A percentile compares a stretch with the other conserved stretches of the same genome.
Conservation (phyloP, 2,888 invertebrate species). For the Pterostichus niger region DNA sequence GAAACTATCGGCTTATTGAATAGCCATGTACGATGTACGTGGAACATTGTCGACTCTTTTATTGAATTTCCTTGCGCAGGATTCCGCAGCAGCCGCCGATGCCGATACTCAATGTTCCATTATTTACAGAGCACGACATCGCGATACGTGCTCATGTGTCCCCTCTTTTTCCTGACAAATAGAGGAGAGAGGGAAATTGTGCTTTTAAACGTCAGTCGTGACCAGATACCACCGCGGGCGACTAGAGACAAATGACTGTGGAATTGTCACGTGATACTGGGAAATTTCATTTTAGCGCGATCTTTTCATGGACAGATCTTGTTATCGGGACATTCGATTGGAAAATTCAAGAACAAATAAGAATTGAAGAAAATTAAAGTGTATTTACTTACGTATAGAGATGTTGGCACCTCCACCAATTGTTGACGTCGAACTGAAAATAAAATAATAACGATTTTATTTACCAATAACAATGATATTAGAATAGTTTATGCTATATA, state of each 20-base stretch:
- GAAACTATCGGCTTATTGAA: conserved; percentile 55
- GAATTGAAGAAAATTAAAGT: not conserved
- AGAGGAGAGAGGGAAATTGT: conserved; percentile 7
- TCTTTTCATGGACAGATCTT: not conserved
- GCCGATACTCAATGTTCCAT: conserved; percentile 9
- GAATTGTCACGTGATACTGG: not conserved
- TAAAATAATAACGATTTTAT: too few relatives aligned
- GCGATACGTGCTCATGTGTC: conserved; percentile 39
- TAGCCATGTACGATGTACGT: not conserved
- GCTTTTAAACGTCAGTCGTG: conserved; percentile 39
- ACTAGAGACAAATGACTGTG: conserved; percentile 9
- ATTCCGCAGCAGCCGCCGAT: conserved; percentile 35
- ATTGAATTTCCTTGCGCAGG: conserved; percentile 56
- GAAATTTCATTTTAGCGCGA: conserved; percentile 10
- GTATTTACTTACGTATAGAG: too few relatives aligned
- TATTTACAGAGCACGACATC: conserved; percentile 35
- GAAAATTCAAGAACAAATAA: not conserved
- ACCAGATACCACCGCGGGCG: not conserved
- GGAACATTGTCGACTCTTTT: conserved; percentile 35
- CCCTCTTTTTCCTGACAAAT: conserved; percentile 1
- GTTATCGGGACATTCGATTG: too few relatives aligned
- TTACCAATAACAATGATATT: too few relatives aligned
- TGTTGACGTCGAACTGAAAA: too few relatives aligned
- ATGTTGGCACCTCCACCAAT: too few relatives aligned
- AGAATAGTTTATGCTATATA: too few relatives aligned